Base-by-base conservation (phyloP, 2,888 invertebrate species). In the Tenthredo notha region DNA sequence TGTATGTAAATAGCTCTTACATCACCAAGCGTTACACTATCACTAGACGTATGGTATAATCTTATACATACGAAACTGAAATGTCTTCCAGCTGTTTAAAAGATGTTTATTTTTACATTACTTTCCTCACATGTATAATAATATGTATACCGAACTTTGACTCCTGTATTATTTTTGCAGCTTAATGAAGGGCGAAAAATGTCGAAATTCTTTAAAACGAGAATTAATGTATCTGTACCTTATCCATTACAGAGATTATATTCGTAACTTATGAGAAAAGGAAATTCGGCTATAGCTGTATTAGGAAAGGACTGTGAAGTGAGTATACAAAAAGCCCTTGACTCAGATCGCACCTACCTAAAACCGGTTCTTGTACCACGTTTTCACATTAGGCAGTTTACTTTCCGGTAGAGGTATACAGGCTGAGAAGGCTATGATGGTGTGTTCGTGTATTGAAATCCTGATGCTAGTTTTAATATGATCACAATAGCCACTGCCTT, bases 321-420 rank as follows among this genome's bases (percentile, higher is more conserved):
- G 21, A 33, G 37, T 21, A n/a, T 29, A 61, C 18, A 40, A 80
- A 21, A 43, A 58, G 58, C 58, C 58, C 80, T 80, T 61, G 80
- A 61, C 80, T 80, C 40, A 37, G 40, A 80, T 80, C 61, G 58
- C 61, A 61, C 47, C 47, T 50, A 54, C 80, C 61, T 40, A 37
- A 40, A 80, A 80, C 80, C 80, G 80, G 80, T 80, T 21, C 37
- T 58, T 80, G n/a, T 40, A 40, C 61, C 50, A 58, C 58, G 29
- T 37, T 80, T 80, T 80, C 15, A 61, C 21, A 80, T 58, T 61
- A 80, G 77, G 50, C n/a, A 15, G 10, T 74, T 43, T 43, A 74
- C 74, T 25, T 43, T 77, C 77, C 54, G 25, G 21, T 33, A 33
- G 33, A 67, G 67, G 67, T 67, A 33, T 18, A 61, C 18, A 67